Conservation (phyloP, 2,797 vertebrate genomes). For the Aplochiton taeniatus region DNA sequence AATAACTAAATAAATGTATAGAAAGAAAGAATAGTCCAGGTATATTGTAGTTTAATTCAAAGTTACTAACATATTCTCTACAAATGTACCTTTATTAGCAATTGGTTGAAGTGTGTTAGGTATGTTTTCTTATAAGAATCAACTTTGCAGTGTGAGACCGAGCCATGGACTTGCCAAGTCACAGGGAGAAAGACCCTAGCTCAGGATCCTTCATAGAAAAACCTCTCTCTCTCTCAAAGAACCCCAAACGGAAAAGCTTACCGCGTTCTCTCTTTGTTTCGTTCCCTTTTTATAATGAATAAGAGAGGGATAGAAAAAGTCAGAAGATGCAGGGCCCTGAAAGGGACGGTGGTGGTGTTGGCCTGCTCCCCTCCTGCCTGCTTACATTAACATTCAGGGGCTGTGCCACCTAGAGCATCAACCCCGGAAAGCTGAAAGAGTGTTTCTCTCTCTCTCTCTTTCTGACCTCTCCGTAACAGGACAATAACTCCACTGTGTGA, state of each 20-base stretch:
- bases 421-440: conserved; percentile 37
- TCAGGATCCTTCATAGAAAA: conserved; percentile 7
- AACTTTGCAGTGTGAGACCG: no score
- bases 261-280: conserved; percentile 23
- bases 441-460: not conserved
- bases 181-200: not conserved
- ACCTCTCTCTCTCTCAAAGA: not conserved
- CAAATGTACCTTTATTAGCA: no score
- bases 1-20: no score
- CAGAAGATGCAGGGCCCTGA: conserved; percentile 39
- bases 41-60: no score
- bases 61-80: no score
- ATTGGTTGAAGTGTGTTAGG: no score
- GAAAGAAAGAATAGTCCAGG: no score
- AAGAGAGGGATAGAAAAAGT: conserved; percentile 29
- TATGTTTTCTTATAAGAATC: no score
- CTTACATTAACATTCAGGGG: conserved; percentile 53
- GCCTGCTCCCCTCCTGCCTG: conserved; percentile 25
- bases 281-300: conserved; percentile 24
- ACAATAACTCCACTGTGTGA: conserved; percentile 75
- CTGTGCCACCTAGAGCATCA: conserved; percentile 29
- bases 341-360: conserved; percentile 19
- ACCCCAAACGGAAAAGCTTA: conserved; percentile 16
- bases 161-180: no score
- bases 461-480: conserved; percentile 66